Evolutionary conservation across 92 coral and sea anemone species (phyloP).

Genomic region (Isaurus tuberculatus): DNA sequence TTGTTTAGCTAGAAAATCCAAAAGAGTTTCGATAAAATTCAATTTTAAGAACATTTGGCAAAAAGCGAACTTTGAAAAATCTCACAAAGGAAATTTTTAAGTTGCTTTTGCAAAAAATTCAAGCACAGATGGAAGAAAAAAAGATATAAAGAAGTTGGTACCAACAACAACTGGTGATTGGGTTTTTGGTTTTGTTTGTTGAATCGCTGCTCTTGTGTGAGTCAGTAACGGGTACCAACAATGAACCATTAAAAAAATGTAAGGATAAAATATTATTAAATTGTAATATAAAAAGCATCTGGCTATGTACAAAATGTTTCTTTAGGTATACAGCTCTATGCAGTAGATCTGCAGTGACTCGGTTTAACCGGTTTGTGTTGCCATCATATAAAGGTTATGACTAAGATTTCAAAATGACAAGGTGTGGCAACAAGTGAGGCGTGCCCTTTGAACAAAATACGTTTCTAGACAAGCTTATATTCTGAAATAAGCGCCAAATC

Average conservation of each 20-base stretch:
- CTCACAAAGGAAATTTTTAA: background rate
- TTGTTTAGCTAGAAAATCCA: constrained; percentile 5
- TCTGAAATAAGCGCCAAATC: background rate
- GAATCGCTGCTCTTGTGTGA: constrained; percentile 18
- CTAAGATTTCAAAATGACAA: constrained; percentile 4
- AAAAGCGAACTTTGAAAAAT: background rate
- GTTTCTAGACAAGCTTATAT: background rate
- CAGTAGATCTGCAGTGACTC: background rate
- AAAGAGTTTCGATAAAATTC: background rate
- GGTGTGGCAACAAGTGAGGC: constrained; percentile 1
- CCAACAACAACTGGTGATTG: constrained; percentile 31
- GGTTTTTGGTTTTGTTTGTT: constrained; percentile 41
- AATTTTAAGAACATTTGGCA: background rate
- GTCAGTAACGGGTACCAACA: constrained; percentile 33
- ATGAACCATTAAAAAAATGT: background rate
- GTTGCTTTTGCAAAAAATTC: background rate
- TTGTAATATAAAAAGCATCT: background rate
- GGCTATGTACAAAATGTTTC: background rate
- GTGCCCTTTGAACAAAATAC: background rate
- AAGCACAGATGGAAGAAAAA: background rate
- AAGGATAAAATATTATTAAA: background rate
- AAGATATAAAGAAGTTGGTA: constrained; percentile 16
- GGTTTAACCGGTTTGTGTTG: background rate
- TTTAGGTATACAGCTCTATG: background rate
- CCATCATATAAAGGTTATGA: constrained; percentile 5